These are phyloP conservation scores for Melinopterus prodromus DNA, from an alignment of 2,888 invertebrate species.

Conservation along the genomic window DNA sequence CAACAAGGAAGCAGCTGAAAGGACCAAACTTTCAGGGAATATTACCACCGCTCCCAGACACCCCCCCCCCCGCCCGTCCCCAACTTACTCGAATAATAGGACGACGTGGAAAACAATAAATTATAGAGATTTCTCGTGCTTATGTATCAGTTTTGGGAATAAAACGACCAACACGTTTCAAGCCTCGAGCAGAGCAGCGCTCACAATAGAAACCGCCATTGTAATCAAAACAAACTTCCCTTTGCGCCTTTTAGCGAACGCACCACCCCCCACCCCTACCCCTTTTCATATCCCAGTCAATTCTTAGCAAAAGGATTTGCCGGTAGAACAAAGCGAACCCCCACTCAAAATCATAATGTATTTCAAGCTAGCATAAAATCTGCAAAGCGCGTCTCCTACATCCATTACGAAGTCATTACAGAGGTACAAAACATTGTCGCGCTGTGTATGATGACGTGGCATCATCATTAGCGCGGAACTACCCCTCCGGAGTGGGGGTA, in stretches of 20 bases:
- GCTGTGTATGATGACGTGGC: conserved; percentile 49
- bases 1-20: background rate
- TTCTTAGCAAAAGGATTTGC: conserved; percentile 42
- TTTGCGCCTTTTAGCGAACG: conserved; percentile 44
- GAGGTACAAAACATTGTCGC: conserved; percentile 50
- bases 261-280: conserved; percentile 43
- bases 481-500: conserved; percentile 32
- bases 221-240: conserved; percentile 43
- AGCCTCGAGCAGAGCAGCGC: conserved; percentile 9
- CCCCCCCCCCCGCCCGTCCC: background rate
- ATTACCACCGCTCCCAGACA: conserved; percentile 9
- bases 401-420: conserved; percentile 53
- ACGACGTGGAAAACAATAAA: conserved; percentile 38
- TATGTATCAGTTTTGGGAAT: conserved; percentile 43
- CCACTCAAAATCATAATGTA: conserved; percentile 50
- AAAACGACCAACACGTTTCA: conserved; percentile 32
- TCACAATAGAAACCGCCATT: conserved; percentile 41
- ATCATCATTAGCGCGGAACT: conserved; percentile 45
- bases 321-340: conserved; percentile 48
- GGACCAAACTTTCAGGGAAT: conserved; percentile 16
- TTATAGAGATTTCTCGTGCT: conserved; percentile 42
- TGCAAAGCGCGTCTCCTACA: conserved; percentile 45
- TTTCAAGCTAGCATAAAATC: conserved; percentile 49
- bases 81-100: conserved; percentile 6
- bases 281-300: conserved; percentile 47